phyloP scores from a whole-genome alignment of 1,140 invertebrate genomes.

The Rhizoglyphus robini region DNA sequence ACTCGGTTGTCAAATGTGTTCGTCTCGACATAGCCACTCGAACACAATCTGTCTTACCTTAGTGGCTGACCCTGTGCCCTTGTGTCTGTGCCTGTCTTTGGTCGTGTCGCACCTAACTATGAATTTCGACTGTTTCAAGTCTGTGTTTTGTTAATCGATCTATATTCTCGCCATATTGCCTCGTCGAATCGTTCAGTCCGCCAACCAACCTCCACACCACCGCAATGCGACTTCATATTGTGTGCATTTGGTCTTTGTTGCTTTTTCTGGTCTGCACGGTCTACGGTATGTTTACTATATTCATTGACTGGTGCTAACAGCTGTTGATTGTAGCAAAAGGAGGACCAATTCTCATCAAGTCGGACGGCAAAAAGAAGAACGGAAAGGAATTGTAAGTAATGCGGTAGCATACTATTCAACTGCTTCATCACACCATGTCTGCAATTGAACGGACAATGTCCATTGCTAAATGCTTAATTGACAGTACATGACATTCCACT shows the following conservation, averaged over 20 bases:
- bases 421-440: background rate
- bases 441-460: background rate
- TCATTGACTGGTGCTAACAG: background rate
- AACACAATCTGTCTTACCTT: too few species aligned
- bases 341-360: slow-evolving; percentile 3
- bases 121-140: slow-evolving; percentile 6
- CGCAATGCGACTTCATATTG: background rate
- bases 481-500: too few species aligned
- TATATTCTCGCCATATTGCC: background rate
- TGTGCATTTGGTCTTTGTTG: background rate
- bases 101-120: too few species aligned
- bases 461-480: too few species aligned
- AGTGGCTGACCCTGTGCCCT: too few species aligned
- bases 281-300: background rate
- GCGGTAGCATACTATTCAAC: background rate
- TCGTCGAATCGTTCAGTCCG: background rate
- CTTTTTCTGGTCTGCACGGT: background rate
- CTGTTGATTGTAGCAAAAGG: background rate
- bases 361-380: background rate
- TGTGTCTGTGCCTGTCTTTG: too few species aligned
- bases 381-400: slow-evolving; percentile 9
- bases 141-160: background rate
- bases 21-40: too few species aligned
- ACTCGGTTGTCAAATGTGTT: too few species aligned
- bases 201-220: too few species aligned